Base-by-base conservation (phyloP, 2,797 vertebrate species). In the Loris lydekkerianus region DNA sequence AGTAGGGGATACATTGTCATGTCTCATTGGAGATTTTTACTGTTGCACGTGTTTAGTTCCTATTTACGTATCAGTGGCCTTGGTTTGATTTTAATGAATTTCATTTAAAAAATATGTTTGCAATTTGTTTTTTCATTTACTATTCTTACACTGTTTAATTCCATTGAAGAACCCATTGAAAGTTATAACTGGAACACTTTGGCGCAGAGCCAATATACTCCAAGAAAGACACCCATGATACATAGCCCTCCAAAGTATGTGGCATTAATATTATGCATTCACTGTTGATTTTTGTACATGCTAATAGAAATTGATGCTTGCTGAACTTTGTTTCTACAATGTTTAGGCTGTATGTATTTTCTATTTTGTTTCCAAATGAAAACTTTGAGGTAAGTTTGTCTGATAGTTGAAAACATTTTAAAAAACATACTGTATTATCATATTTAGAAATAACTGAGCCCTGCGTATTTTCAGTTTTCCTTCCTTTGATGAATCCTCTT, bases 171-270 rank as follows among this genome's bases (percentile, higher is more conserved):
- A n/a, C 89, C 94, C 96, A 49, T 98, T 98, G 31, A 78, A 98
- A 81, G 99, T 99, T 98, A 37, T 98, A 97, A 98, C 98, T 95
- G 97, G 97, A 87, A 99, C 98, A 89, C 98, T 96, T 91, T 98
- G 98, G 97, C 99, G 98, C 98, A 98, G 98, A 97, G 97, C 98
- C 97, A 98, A 98, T 97, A 96, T 95, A 78, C 98, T 98, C 93
- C 99, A 97, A 98, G 98, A 99, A 98, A 98, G 99, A 99, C 95
- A 65, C 97, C 63, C 61, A 72, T 98, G 99, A 99, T 99, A 98
- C 97, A 99, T 99, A 98, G 93, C 70, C 60, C 87, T 94, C 93
- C 75, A 96, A 92, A 97, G 56, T 97, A 97, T 95, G 89, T 95
- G 78, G 27, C 95, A 89, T 96, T 40, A n/a, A 53, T 96, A 31